These are phyloP conservation scores for Alsophila aescularia DNA, from an alignment of 2,888 invertebrate genomes.

Conservation along the genomic window DNA sequence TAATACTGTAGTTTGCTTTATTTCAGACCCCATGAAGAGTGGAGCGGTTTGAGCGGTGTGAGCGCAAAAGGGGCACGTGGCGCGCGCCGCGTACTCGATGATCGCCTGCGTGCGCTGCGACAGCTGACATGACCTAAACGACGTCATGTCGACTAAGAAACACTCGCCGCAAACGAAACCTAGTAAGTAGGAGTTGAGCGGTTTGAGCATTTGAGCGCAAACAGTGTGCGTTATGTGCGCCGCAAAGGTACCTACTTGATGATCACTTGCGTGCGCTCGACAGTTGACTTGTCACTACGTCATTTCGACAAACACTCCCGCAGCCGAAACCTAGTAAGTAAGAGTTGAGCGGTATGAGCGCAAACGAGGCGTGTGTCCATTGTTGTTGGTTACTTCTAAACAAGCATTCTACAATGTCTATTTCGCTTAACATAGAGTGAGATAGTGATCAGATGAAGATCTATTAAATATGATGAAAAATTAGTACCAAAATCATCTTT, in stretches of 20 bases:
- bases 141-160: conserved; percentile 78
- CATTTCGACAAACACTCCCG: conserved; percentile 80
- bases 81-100: conserved; percentile 59
- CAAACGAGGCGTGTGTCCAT: no score
- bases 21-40: conserved; percentile 20
- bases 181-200: conserved; percentile 61
- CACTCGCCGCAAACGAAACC: conserved; percentile 69
- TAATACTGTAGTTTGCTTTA: neutral
- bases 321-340: conserved; percentile 65
- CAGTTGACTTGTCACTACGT: conserved; percentile 75
- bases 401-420: no score
- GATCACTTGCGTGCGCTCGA: conserved; percentile 73
- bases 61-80: conserved; percentile 38
- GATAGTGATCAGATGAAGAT: no score
- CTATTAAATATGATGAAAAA: no score
- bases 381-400: no score
- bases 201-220: conserved; percentile 27
- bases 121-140: conserved; percentile 76
- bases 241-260: conserved; percentile 68
- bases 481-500: no score
- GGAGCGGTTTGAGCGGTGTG: conserved; percentile 29
- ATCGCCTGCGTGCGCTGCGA: conserved; percentile 72
- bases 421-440: no score
- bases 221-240: conserved; percentile 47
- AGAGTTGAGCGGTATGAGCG: conserved; percentile 35